Evolutionary conservation across 1,140 invertebrate genomes (phyloP), one percentile per base, ranked within the genome.

Genomic region (Hyles vespertilio): DNA sequence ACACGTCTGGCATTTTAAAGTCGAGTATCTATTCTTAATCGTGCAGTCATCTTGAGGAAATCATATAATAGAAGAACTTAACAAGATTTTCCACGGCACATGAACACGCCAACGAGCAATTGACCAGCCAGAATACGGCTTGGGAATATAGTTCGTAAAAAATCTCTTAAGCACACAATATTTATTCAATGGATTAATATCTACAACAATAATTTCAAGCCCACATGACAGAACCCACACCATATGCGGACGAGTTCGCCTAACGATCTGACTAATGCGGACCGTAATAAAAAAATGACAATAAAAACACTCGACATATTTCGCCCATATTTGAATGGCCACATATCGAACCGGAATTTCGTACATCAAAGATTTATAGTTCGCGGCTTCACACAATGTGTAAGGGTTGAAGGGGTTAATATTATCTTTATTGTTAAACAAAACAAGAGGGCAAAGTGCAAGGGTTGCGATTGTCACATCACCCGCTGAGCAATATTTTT

Each of bases 401-500:
- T 33, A 51, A 51, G 34, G 50, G 50, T 32, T 51, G n/a, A 51
- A 46, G 44, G n/a, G 34, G 34, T 51, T 51, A 51, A 34, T 51
- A 51, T 33, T 51, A 34, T n/a, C 50, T 34, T 34, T 51, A 10
- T 34, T 32, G 22, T 51, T 34, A 40, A 9, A 51, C 50, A 51
- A 51, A 51, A 51, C 50, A 51, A 51, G 22, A 33, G 50, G 22
- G 5, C 50, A 51, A 51, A 51, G 50, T 34, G 50, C 50, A 34
- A 33, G 32, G 50, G 34, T 22, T 51, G 32, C 32, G 50, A 32
- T 32, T 22, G n/a, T 6, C 22, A 32, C 34, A 51, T 34, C 50
- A 22, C 22, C 50, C 50, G 50, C 50, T 51, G 50, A 3, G 48
- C 6, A 12, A 32, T 22, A 10, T 51, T 51, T 51, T 34, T 51